A percentile compares a stretch with the other conserved stretches of the same genome.
These are phyloP conservation scores for Drosophila ambigua DNA, from an alignment of 1,140 invertebrate genomes.

Conservation along the genomic window DNA sequence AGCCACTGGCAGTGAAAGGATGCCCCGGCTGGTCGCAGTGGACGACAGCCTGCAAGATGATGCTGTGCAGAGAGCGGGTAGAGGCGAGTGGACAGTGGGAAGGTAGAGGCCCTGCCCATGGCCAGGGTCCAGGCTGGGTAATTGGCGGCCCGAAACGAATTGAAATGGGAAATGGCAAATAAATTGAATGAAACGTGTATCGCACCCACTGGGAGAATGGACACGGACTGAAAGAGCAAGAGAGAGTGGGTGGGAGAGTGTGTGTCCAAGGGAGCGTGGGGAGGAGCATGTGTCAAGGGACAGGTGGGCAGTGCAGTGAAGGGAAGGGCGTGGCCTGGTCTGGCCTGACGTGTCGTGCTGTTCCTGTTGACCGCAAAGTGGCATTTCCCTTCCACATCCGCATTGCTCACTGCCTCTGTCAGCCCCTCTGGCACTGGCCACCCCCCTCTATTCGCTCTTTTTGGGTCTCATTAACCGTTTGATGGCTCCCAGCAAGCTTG, in stretches of 20 bases:
- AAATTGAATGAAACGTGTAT: constrained; percentile 78
- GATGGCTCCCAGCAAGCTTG: too few species aligned
- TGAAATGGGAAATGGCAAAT: constrained; percentile 79
- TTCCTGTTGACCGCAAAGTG: constrained; percentile 71
- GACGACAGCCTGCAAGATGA: background rate
- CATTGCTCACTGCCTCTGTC: background rate
- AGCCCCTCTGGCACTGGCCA: background rate
- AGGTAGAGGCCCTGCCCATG: constrained; percentile 20
- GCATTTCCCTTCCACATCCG: constrained; percentile 66
- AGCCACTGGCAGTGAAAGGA: too few species aligned
- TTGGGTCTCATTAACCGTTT: too few species aligned
- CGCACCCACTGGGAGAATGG: constrained; percentile 19
- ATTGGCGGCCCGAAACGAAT: constrained; percentile 78
- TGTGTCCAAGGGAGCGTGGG: too few species aligned
- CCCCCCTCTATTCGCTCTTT: background rate
- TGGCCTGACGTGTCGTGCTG: too few species aligned
- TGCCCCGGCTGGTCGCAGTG: too few species aligned
- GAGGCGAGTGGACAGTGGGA: background rate
- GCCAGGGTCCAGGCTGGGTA: constrained; percentile 61
- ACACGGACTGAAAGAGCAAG: background rate
- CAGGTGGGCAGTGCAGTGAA: constrained; percentile 27
- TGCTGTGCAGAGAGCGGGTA: constrained; percentile 11
- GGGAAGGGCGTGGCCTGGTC: constrained; percentile 27
- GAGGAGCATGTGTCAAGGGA: background rate
- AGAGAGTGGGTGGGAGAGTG: background rate